Conservation (phyloP, 1,140 invertebrate species). For the Hylaeus anthracinus region DNA sequence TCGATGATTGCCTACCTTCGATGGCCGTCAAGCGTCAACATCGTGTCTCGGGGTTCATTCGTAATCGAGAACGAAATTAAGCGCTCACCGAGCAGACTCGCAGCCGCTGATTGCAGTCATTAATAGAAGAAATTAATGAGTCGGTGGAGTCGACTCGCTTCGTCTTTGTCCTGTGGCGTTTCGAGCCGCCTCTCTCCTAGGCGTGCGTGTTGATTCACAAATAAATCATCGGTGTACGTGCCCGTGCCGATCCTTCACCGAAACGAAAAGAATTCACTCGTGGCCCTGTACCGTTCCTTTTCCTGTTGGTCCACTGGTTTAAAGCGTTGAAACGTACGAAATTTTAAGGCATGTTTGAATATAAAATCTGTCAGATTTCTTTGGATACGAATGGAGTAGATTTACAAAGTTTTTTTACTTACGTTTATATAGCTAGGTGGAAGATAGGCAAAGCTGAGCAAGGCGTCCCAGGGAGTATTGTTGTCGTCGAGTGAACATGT, state of each 20-base stretch:
- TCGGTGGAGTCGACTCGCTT: slow-evolving; percentile 48
- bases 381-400: too few species aligned
- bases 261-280: slow-evolving; percentile 21
- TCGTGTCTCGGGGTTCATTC: slow-evolving; percentile 55
- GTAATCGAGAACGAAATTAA: slow-evolving; percentile 66
- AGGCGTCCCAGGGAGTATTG: too few species aligned
- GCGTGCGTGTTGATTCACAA: slow-evolving; percentile 49
- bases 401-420: too few species aligned
- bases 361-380: too few species aligned
- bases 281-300: neutral
- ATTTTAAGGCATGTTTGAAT: too few species aligned
- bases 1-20: slow-evolving; percentile 57
- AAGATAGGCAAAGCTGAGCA: too few species aligned
- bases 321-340: too few species aligned
- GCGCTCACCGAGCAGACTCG: slow-evolving; percentile 56
- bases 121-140: slow-evolving; percentile 69
- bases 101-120: slow-evolving; percentile 62
- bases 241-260: slow-evolving; percentile 5
- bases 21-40: slow-evolving; percentile 58
- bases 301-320: neutral
- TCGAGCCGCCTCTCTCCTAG: slow-evolving; percentile 48
- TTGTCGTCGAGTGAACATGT: too few species aligned
- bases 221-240: slow-evolving; percentile 61
- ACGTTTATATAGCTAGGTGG: too few species aligned
- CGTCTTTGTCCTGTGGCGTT: slow-evolving; percentile 56